A percentile compares a stretch with the other conserved stretches of the same genome.
Conservation (phyloP, 1,140 invertebrate genomes). For the Drosophila lowei region DNA sequence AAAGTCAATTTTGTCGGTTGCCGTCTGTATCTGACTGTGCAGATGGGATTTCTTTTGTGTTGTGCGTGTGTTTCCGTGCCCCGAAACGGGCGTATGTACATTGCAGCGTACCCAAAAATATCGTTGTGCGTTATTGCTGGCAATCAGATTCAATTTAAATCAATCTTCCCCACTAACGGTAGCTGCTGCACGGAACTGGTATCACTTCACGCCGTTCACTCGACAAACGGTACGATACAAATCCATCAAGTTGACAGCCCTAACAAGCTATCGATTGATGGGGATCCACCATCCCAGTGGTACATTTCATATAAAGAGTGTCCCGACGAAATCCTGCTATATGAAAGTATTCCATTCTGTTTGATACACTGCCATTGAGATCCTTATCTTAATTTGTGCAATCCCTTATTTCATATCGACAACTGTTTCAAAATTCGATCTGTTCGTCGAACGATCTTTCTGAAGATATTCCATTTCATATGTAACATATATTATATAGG, state of each 20-base stretch:
- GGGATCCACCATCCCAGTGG: not conserved
- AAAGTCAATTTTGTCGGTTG: constrained; percentile 31
- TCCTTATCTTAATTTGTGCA: too few relatives aligned
- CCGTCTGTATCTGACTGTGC: constrained; percentile 12
- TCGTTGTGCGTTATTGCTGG: constrained; percentile 43
- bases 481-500: too few relatives aligned
- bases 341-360: too few relatives aligned
- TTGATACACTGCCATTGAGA: too few relatives aligned
- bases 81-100: not conserved
- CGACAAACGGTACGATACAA: constrained; percentile 1
- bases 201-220: constrained; percentile 13
- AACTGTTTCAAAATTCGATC: not conserved
- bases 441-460: not conserved
- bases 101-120: not conserved
- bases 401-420: not conserved
- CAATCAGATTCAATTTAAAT: constrained; percentile 70
- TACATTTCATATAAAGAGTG: not conserved
- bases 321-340: not conserved
- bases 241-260: constrained; percentile 27
- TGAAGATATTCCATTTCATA: too few relatives aligned
- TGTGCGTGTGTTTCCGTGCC: not conserved
- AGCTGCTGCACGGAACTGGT: constrained; percentile 41
- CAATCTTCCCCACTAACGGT: constrained; percentile 56
- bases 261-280: constrained; percentile 13
- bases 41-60: constrained; percentile 20